These are phyloP conservation scores for Ceryle rudis DNA, from an alignment of 2,797 vertebrate species.

Conservation along the genomic window DNA sequence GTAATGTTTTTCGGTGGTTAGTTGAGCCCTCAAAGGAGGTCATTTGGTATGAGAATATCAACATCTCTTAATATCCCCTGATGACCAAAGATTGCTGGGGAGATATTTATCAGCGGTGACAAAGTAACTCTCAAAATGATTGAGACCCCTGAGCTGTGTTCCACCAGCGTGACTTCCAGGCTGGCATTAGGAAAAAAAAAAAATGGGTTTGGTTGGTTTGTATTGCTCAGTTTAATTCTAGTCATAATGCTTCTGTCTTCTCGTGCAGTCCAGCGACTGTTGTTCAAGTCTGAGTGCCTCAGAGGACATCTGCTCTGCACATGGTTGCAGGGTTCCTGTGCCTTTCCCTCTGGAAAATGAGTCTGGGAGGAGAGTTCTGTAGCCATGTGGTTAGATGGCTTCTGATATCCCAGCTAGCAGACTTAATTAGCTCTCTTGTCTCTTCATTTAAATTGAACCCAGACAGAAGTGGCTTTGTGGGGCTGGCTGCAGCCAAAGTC, in stretches of 20 bases:
- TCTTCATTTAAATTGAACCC: conserved; percentile 41
- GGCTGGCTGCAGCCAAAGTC: not conserved
- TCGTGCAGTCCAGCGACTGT: not conserved
- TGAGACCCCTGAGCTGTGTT: not conserved
- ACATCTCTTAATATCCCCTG: not conserved
- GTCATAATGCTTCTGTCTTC: not conserved
- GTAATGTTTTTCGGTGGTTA: not conserved
- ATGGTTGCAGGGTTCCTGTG: not conserved
- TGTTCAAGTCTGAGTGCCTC: not conserved
- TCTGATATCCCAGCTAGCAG: not conserved
- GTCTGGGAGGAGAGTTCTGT: not conserved
- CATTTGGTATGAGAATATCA: not conserved
- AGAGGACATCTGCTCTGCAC: not conserved
- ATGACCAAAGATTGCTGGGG: not conserved
- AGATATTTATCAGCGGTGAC: not conserved
- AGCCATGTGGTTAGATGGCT: not conserved
- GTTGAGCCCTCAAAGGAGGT: not conserved
- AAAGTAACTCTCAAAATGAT: conserved; percentile 7
- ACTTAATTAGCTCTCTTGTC: not conserved
- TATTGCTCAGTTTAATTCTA: not conserved
- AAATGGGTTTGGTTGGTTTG: not conserved
- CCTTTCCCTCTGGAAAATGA: not conserved
- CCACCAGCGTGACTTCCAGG: not conserved
- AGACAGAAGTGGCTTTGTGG: conserved; percentile 42
- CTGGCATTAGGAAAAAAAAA: not conserved